These are phyloP conservation scores for Gastracanthus pulcherrimus DNA, from an alignment of 2,888 invertebrate genomes.

Conservation along the genomic window DNA sequence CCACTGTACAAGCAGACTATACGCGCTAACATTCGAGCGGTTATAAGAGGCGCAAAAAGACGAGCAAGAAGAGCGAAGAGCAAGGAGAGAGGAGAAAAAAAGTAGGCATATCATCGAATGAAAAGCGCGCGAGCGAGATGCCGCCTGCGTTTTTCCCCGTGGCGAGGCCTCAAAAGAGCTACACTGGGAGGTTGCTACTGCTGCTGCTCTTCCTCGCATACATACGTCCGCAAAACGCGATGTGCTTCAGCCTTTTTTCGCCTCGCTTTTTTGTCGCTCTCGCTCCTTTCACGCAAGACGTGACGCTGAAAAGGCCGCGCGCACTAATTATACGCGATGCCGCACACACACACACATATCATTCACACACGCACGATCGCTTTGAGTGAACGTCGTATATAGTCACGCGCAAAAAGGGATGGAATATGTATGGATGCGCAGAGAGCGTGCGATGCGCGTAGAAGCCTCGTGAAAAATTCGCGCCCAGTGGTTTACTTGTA, in stretches of 20 bases:
- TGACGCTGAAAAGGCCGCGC: constrained; percentile 28
- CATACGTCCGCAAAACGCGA: neutral
- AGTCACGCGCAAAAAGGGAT: neutral
- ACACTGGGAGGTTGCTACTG: no score
- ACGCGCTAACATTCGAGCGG: neutral
- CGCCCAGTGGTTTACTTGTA: no score
- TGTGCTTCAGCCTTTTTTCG: neutral
- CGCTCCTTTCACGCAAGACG: constrained; percentile 28
- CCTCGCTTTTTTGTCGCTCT: neutral
- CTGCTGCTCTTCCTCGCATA: neutral
- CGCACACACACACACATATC: no score
- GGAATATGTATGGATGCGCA: neutral
- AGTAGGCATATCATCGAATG: neutral
- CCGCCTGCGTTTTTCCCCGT: neutral
- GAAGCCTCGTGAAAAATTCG: no score
- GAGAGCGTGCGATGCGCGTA: neutral
- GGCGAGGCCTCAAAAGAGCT: neutral
- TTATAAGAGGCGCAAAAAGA: neutral
- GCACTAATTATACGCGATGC: constrained; percentile 38
- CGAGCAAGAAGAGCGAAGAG: neutral
- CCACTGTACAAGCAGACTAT: neutral
- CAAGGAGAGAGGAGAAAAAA: neutral
- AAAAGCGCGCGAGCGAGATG: neutral
- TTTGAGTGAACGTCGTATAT: neutral
- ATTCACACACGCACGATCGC: no score